Evolutionary conservation across 2,113 vertebrate genomes (phyloP).

Genomic region (Synodontis membranacea): DNA sequence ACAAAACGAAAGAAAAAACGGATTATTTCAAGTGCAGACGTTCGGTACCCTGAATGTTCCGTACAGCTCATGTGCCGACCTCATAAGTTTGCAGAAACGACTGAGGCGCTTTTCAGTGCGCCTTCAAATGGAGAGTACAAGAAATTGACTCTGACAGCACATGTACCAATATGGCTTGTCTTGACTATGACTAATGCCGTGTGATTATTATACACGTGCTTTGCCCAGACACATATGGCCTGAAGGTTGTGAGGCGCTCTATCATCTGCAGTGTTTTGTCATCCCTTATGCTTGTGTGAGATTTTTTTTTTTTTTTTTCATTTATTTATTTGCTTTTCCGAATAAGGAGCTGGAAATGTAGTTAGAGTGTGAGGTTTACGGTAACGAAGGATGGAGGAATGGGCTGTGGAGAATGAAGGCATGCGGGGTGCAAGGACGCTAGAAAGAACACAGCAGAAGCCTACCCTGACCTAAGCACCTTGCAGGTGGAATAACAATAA

Average conservation of each 20-base stretch:
- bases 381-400: constrained; percentile 17
- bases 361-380: constrained; percentile 19
- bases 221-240: neutral
- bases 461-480: neutral
- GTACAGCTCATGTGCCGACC: neutral
- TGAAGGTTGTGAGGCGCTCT: constrained; percentile 4
- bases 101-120: neutral
- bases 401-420: neutral
- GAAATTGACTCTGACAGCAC: constrained; percentile 19
- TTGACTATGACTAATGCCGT: neutral
- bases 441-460: neutral
- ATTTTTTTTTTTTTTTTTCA: constrained; percentile 35
- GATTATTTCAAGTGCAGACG: constrained; percentile 2
- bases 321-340: constrained; percentile 42
- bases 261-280: constrained; percentile 40
- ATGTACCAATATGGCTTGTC: constrained; percentile 1
- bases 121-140: neutral
- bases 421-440: constrained; percentile 1
- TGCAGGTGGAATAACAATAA: constrained; percentile 9
- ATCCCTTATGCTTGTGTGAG: constrained; percentile 28
- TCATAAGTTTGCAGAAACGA: neutral
- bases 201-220: neutral
- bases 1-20: neutral
- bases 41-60: neutral
- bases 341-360: constrained; percentile 33